Conservation (phyloP, 2,888 invertebrate genomes). For the Cataglyphis cursor region DNA sequence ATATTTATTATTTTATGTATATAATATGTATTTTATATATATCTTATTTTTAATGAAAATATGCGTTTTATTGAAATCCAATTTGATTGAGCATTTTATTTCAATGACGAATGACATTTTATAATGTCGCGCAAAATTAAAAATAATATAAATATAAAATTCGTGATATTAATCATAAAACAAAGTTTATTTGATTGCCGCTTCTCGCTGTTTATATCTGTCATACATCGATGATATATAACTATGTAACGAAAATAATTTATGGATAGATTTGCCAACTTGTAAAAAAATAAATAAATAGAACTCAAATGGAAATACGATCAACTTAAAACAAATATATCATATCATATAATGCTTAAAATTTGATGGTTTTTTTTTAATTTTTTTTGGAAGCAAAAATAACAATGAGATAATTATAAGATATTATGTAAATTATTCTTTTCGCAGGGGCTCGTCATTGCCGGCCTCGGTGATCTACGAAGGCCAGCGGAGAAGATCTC, state of each 20-base stretch:
- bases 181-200: not conserved
- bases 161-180: not conserved
- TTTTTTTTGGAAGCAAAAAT: not conserved
- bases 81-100: not conserved
- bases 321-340: not conserved
- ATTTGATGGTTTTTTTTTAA: not conserved
- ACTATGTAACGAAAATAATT: not conserved
- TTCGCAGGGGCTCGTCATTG: slow-evolving; percentile 92
- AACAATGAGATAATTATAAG: not conserved
- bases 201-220: not conserved
- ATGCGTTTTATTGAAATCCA: not conserved
- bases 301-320: not conserved
- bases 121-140: not conserved
- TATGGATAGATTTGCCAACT: not conserved
- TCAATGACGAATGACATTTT: not conserved
- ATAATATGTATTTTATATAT: not conserved
- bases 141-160: slow-evolving; percentile 18
- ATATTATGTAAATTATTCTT: not conserved
- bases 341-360: not conserved
- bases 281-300: not conserved
- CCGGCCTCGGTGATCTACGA: slow-evolving; percentile 95
- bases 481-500: slow-evolving; percentile 97
- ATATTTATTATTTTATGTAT: too few species aligned
- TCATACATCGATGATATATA: not conserved
- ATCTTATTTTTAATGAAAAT: slow-evolving; percentile 8